Percentiles rank a stretch among this genome's conserved stretches.
phyloP scores from a whole-genome alignment of 2,797 vertebrate species.

The Pyrocephalus nanus region DNA sequence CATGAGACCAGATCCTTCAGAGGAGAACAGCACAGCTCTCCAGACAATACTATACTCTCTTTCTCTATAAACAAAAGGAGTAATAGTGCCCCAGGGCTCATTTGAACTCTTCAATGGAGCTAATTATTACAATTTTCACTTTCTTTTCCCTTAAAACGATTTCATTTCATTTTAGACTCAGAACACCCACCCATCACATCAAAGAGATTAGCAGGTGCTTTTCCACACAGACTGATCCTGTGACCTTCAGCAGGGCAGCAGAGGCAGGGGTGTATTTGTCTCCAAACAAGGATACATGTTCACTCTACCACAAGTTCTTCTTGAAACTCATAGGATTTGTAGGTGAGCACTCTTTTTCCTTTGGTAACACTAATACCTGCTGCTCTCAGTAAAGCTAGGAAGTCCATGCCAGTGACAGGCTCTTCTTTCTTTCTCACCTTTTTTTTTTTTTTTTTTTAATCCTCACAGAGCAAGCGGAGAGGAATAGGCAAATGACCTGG shows the following conservation, averaged over 20 bases:
- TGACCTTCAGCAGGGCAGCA: neutral
- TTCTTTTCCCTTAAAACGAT: neutral
- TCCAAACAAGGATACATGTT: neutral
- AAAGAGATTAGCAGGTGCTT: neutral
- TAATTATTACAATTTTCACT: neutral
- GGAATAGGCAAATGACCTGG: rapidly evolving
- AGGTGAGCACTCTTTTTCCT: neutral
- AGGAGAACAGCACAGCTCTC: neutral
- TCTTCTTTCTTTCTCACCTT: neutral
- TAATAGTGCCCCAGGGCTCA: neutral
- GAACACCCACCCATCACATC: neutral
- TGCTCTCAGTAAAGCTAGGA: neutral
- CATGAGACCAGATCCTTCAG: neutral
- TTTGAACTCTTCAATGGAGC: neutral
- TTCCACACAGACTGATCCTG: neutral
- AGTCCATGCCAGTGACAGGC: neutral
- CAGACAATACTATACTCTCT: neutral
- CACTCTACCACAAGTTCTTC: neutral
- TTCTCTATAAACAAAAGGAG: neutral
- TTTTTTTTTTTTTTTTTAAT: neutral
- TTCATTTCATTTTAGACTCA: neutral
- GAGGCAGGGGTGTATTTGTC: rapidly evolving
- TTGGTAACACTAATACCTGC: neutral
- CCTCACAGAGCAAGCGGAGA: neutral
- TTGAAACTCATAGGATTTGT: neutral